These are phyloP conservation scores for Gari tellinella DNA, from an alignment of 2,888 invertebrate species.

Conservation along the genomic window DNA sequence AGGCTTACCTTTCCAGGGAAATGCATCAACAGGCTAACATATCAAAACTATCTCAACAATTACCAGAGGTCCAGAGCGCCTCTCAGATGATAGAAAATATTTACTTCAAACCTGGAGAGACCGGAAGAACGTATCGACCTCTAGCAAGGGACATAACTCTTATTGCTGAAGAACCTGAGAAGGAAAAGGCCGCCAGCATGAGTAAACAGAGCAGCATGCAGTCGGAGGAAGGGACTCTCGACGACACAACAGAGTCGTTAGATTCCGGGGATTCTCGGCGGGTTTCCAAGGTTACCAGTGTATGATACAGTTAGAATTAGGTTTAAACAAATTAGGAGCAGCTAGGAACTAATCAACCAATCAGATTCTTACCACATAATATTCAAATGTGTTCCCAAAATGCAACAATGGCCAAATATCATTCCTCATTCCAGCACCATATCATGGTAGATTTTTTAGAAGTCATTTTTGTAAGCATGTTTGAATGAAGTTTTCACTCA, in stretches of 20 bases:
- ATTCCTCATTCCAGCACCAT: no score
- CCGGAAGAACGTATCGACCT: constrained; percentile 45
- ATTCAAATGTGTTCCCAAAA: no score
- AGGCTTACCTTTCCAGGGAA: no score
- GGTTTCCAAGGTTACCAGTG: constrained; percentile 68
- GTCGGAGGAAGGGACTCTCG: constrained; percentile 57
- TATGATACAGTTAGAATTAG: constrained; percentile 46
- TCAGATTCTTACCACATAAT: no score
- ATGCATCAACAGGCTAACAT: constrained; percentile 15
- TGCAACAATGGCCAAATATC: no score
- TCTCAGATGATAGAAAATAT: constrained; percentile 30
- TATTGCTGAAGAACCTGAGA: constrained; percentile 56
- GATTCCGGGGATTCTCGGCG: constrained; percentile 67
- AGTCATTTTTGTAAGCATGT: no score
- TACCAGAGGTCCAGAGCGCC: no score
- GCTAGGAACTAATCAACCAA: no score
- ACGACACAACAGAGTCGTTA: constrained; percentile 60
- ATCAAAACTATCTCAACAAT: constrained; percentile 15
- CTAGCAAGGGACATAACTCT: constrained; percentile 54
- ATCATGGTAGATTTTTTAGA: no score
- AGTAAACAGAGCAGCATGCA: constrained; percentile 67
- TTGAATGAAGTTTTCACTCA: no score
- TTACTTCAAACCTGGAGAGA: constrained; percentile 48
- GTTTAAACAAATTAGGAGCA: not conserved
- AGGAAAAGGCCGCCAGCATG: constrained; percentile 49